A percentile compares a stretch with the other conserved stretches of the same genome.
Conservation (phyloP, 2,113 vertebrate genomes). For the Dromiciops gliroides region DNA sequence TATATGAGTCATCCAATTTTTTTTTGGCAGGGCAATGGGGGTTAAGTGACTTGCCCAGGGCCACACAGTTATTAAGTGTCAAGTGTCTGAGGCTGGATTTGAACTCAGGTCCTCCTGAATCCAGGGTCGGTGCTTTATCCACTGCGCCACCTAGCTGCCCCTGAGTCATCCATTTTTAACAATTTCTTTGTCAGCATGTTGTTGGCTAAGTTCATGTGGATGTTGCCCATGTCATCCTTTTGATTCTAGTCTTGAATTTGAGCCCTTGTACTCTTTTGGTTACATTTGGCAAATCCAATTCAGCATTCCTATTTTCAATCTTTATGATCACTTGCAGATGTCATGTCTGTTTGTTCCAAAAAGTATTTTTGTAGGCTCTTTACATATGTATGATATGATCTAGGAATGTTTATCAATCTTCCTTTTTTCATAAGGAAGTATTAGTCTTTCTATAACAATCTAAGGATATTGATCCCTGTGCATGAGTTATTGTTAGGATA, state of each 20-base stretch:
- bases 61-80: no score
- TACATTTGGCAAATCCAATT: not conserved
- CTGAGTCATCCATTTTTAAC: not conserved
- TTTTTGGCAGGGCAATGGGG: no score
- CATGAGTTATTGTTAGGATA: not conserved
- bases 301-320: not conserved
- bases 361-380: not conserved
- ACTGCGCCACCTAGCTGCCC: no score
- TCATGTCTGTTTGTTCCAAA: not conserved
- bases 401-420: not conserved
- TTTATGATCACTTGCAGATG: not conserved
- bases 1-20: not conserved
- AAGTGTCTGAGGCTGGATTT: no score
- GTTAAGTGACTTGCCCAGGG: no score
- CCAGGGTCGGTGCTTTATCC: no score
- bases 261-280: not conserved
- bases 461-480: not conserved
- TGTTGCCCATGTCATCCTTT: not conserved
- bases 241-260: not conserved
- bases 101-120: no score
- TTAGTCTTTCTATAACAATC: not conserved
- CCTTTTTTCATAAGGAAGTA: not conserved
- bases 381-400: not conserved
- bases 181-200: not conserved
- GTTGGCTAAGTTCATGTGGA: not conserved